Evolutionary conservation across 2,797 vertebrate genomes (phyloP).

Genomic region (Mionectes olivaceus): DNA sequence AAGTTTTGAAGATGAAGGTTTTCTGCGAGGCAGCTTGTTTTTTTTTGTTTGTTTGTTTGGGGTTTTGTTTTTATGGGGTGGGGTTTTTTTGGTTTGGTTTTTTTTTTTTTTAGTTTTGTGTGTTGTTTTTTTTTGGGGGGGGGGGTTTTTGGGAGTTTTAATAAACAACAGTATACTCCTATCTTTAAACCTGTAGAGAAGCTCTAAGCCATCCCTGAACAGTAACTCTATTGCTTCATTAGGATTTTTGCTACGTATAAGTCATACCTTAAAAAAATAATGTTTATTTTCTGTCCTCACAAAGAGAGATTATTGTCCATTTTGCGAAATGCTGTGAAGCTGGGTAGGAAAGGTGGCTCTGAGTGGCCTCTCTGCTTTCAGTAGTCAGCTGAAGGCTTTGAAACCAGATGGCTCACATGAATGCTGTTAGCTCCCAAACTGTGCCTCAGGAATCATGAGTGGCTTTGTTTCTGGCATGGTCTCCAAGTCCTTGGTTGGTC

Average conservation of each 20-base stretch:
- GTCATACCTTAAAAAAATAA: neutral
- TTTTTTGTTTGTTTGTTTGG: too few species aligned
- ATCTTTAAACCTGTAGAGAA: neutral
- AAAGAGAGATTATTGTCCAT: rapidly evolving
- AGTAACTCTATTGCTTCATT: neutral
- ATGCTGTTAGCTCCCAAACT: neutral
- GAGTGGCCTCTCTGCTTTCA: neutral
- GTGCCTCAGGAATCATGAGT: neutral
- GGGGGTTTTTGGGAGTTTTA: neutral
- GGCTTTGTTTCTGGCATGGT: neutral
- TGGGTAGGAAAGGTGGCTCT: neutral
- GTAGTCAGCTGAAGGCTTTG: neutral
- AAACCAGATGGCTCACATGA: too few species aligned
- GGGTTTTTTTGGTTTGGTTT: too few species aligned
- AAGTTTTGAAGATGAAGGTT: neutral
- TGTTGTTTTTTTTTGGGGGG: too few species aligned
- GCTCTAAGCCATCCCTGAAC: neutral
- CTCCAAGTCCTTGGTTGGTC: neutral
- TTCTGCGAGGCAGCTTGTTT: neutral
- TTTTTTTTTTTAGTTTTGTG: neutral
- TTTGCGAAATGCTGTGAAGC: neutral
- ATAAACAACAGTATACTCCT: neutral
- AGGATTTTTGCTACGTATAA: neutral
- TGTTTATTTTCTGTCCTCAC: rapidly evolving
- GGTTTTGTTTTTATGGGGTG: too few species aligned